These are phyloP conservation scores for Nemotelus nigrinus DNA, from an alignment of 2,888 invertebrate genomes.

Conservation along the genomic window DNA sequence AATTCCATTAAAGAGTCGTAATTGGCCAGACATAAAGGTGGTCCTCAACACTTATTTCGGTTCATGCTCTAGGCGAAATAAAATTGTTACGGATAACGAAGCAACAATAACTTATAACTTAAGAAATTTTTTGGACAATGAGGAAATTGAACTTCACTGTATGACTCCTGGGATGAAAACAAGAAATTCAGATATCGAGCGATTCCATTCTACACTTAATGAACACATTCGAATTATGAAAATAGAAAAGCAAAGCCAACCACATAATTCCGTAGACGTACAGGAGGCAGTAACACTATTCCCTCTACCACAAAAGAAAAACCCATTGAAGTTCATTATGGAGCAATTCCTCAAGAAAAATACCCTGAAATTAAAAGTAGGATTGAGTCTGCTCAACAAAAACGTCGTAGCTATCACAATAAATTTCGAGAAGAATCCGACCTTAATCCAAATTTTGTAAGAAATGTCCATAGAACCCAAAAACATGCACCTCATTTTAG, in stretches of 20 bases:
- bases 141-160: background rate
- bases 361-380: background rate
- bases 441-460: background rate
- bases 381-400: background rate
- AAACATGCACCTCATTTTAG: background rate
- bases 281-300: too few relatives aligned
- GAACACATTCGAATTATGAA: background rate
- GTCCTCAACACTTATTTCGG: background rate
- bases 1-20: too few relatives aligned
- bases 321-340: conserved; percentile 4
- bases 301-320: background rate
- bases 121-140: background rate
- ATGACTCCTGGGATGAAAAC: conserved; percentile 5
- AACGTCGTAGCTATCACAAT: background rate
- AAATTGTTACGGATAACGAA: conserved; percentile 3
- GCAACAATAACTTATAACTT: background rate
- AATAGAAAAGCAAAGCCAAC: background rate
- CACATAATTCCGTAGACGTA: conserved; percentile 16
- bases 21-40: background rate
- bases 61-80: background rate
- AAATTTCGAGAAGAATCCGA: background rate
- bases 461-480: conserved; percentile 11
- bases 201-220: background rate
- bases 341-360: background rate
- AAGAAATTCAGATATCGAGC: conserved; percentile 2